phyloP scores from a whole-genome alignment of 2,797 vertebrate species.

The Eupleurogrammus muticus region DNA sequence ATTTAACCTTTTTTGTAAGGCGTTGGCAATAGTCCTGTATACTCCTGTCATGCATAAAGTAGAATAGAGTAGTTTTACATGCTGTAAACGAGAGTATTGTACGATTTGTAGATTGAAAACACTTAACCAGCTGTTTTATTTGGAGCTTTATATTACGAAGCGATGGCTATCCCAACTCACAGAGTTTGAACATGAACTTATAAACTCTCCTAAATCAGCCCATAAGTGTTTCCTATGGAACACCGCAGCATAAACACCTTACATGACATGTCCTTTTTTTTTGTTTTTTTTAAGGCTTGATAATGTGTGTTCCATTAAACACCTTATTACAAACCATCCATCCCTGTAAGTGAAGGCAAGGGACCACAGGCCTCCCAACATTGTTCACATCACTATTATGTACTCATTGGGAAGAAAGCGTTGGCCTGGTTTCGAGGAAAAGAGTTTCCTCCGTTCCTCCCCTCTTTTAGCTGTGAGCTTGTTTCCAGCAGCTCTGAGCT shows the following conservation, averaged over 20 bases:
- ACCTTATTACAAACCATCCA: conserved; percentile 37
- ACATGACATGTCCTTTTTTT: no score
- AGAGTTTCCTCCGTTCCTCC: conserved; percentile 59
- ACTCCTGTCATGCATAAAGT: no score
- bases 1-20: no score
- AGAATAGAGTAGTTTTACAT: no score
- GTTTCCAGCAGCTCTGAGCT: conserved; percentile 67
- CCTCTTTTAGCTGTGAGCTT: conserved; percentile 43
- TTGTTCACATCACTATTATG: conserved; percentile 45
- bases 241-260: conserved; percentile 23
- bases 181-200: conserved; percentile 16
- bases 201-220: neutral
- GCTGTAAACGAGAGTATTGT: no score
- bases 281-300: conserved; percentile 51
- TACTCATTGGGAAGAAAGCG: conserved; percentile 48
- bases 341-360: conserved; percentile 37
- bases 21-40: no score
- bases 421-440: conserved; percentile 47
- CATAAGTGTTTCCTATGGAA: conserved; percentile 18
- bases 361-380: conserved; percentile 33
- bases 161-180: neutral
- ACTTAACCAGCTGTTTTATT: no score
- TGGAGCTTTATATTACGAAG: no score
- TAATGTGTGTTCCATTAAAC: conserved; percentile 70
- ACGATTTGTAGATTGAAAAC: no score